Percentiles rank a stretch among this genome's conserved stretches.
These are phyloP conservation scores for Bergia puertoricense DNA, from an alignment of 92 coral and sea anemone genomes.

Conservation along the genomic window DNA sequence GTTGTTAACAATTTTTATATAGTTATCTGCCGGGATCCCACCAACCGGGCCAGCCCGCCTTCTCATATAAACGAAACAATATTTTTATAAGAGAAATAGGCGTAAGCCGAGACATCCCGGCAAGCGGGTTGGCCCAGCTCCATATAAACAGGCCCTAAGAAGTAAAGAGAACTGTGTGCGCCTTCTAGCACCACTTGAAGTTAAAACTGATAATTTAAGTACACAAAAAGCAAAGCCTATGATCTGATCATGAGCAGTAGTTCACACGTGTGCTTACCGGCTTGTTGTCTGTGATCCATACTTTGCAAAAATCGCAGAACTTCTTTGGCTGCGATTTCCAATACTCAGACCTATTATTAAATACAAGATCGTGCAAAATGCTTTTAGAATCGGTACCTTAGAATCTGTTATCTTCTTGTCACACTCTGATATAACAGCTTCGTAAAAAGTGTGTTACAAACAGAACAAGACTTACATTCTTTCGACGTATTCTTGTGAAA, in stretches of 20 bases:
- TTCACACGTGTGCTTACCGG: constrained; percentile 62
- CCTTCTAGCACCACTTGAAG: no score
- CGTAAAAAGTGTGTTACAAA: not conserved
- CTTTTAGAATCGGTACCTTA: not conserved
- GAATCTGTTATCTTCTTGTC: not conserved
- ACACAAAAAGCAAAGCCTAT: not conserved
- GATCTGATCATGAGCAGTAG: not conserved
- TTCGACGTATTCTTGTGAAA: not conserved
- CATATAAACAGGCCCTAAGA: no score
- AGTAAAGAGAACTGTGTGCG: no score
- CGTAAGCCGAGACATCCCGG: no score
- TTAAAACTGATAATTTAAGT: no score
- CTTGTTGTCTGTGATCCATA: constrained; percentile 98
- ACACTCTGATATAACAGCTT: not conserved
- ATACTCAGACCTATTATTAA: constrained; percentile 79
- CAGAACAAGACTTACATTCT: not conserved
- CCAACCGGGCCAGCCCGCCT: no score
- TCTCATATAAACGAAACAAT: no score
- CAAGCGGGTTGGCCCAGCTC: no score
- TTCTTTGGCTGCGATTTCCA: constrained; percentile 97
- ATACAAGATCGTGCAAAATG: not conserved
- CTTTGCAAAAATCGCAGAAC: constrained; percentile 98
- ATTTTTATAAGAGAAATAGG: no score
- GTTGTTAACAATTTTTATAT: no score
- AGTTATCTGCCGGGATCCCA: no score